Percentiles rank a stretch among this genome's conserved stretches.
These are phyloP conservation scores for Anseranas semipalmata DNA, from an alignment of 2,113 vertebrate genomes.

Conservation along the genomic window DNA sequence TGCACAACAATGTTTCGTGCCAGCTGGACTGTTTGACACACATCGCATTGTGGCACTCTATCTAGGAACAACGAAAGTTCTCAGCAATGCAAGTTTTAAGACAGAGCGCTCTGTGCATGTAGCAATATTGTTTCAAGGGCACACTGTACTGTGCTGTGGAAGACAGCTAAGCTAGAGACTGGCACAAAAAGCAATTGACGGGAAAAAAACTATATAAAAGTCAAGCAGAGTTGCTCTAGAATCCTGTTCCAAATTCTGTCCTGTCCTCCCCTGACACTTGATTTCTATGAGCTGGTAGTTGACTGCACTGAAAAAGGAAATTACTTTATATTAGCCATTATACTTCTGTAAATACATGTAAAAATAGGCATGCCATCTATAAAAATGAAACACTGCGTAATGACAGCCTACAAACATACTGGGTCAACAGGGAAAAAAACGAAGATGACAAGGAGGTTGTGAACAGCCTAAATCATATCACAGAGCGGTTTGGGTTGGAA, in stretches of 20 bases:
- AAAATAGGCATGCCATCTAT: slow-evolving; percentile 33
- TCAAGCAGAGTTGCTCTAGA: not conserved
- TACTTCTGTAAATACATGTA: not conserved
- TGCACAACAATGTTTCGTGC: not conserved
- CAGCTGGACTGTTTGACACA: fast-evolving
- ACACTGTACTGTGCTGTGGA: not conserved
- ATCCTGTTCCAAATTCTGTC: not conserved
- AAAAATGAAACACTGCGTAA: slow-evolving; percentile 25
- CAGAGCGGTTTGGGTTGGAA: no score
- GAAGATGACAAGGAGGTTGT: not conserved
- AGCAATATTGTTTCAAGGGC: not conserved
- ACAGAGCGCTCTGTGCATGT: not conserved
- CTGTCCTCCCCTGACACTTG: not conserved
- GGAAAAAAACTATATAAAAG: not conserved
- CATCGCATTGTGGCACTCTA: not conserved
- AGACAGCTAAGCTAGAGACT: not conserved
- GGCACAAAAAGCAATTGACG: not conserved
- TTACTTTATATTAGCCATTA: slow-evolving; percentile 22
- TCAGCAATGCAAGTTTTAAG: not conserved
- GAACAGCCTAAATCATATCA: slow-evolving; percentile 48
- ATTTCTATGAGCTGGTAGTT: not conserved
- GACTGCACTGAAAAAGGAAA: not conserved
- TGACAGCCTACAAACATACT: slow-evolving; percentile 25
- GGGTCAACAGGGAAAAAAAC: not conserved
- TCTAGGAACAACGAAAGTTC: not conserved